A percentile compares a stretch with the other conserved stretches of the same genome.
phyloP scores from a whole-genome alignment of 2,888 invertebrate species.

The Mayetiola destructor region DNA sequence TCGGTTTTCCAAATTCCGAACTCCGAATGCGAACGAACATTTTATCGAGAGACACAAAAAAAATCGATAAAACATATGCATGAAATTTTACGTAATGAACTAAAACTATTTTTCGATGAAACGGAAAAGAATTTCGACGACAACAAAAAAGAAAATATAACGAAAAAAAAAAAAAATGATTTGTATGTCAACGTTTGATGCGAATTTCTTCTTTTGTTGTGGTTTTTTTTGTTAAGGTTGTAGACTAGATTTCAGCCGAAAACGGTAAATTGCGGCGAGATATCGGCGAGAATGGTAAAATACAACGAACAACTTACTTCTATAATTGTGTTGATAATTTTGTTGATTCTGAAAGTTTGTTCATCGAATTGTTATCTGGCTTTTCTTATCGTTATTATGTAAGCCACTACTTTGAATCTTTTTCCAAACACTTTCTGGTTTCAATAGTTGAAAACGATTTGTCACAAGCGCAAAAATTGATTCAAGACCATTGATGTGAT shows the following conservation, averaged over 20 bases:
- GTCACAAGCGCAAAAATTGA: too few species aligned
- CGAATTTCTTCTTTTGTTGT: background rate
- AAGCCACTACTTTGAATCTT: conserved; percentile 2
- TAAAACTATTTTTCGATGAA: too few species aligned
- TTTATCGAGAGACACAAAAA: background rate
- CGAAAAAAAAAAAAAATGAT: too few species aligned
- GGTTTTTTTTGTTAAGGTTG: background rate
- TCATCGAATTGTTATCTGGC: background rate
- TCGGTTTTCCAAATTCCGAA: conserved; percentile 10
- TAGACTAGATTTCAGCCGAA: background rate
- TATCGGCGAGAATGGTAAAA: too few species aligned
- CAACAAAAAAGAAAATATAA: background rate
- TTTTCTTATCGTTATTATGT: background rate
- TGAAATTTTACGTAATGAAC: conserved; percentile 2
- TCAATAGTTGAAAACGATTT: background rate
- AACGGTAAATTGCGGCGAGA: too few species aligned
- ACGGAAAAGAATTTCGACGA: background rate
- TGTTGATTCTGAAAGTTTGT: background rate
- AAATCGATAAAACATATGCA: conserved; percentile 11
- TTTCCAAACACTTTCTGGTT: background rate
- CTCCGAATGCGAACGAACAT: too few species aligned
- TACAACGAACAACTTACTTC: too few species aligned
- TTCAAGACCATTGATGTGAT: too few species aligned
- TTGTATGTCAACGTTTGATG: background rate
- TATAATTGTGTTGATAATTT: background rate